phyloP scores from a whole-genome alignment of 2,797 vertebrate species.

The Salmo trutta region DNA sequence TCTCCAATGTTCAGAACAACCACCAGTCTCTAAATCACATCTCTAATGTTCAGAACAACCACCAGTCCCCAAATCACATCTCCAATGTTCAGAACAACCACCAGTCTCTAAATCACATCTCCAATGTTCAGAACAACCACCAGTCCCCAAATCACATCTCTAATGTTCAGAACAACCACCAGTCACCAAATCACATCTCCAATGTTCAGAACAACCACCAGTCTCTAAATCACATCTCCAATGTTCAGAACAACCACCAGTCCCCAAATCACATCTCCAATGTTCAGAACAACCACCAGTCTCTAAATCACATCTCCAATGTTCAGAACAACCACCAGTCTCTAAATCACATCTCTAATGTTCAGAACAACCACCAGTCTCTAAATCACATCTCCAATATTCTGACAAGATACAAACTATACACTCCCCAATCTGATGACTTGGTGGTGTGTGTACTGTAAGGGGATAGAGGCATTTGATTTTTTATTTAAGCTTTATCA shows the following conservation, averaged over 20 bases:
- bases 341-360: conserved; percentile 17
- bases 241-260: not conserved
- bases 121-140: no score
- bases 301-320: conserved; percentile 16
- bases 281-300: not conserved
- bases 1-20: no score
- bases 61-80: no score
- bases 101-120: no score
- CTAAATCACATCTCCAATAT: conserved; percentile 51
- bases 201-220: not conserved
- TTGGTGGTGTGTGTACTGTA: conserved; percentile 73
- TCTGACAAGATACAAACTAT: conserved; percentile 58
- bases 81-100: no score
- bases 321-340: not conserved
- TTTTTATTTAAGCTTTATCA: conserved; percentile 16
- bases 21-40: no score
- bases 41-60: no score
- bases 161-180: not conserved
- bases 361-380: conserved; percentile 15
- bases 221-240: conserved; percentile 3
- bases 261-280: conserved; percentile 6
- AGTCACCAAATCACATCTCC: conserved; percentile 3
- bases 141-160: no score
- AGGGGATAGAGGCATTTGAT: conserved; percentile 59
- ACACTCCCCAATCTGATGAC: conserved; percentile 69